Conservation (phyloP, 2,888 invertebrate species). For the Rapana venosa region DNA sequence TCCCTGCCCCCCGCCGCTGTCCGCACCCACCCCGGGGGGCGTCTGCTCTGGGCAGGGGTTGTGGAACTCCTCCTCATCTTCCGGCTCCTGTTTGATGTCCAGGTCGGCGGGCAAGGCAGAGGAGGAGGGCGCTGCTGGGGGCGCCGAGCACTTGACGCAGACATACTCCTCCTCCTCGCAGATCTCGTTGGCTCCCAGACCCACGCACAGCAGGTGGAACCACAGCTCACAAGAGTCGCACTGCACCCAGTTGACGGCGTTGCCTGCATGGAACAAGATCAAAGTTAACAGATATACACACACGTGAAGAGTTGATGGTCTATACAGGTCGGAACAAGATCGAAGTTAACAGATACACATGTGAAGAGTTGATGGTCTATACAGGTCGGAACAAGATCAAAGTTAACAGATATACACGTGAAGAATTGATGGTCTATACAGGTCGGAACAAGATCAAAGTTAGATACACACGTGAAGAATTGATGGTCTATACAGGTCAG, state of each 20-base stretch:
- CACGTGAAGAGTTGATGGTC: too few species aligned
- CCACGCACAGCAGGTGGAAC: conserved; percentile 98
- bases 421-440: too few species aligned
- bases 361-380: too few species aligned
- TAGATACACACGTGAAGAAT: too few species aligned
- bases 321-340: too few species aligned
- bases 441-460: too few species aligned
- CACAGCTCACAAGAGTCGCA: conserved; percentile 98
- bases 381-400: neutral
- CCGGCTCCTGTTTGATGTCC: conserved; percentile 48
- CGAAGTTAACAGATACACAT: too few species aligned
- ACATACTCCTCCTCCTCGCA: conserved; percentile 92
- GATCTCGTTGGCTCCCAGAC: conserved; percentile 88
- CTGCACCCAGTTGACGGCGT: conserved; percentile 97
- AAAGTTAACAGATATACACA: neutral
- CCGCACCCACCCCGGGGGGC: neutral
- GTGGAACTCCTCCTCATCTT: conserved; percentile 40
- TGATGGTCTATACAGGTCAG: too few species aligned
- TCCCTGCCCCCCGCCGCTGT: neutral
- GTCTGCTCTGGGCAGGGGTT: neutral
- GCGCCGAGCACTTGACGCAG: conserved; percentile 80
- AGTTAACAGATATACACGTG: neutral
- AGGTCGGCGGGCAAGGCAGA: neutral
- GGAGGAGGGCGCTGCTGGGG: neutral
- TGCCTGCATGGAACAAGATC: conserved; percentile 80